Conservation (phyloP, 2,113 vertebrate species). For the Cynoglossus semilaevis region DNA sequence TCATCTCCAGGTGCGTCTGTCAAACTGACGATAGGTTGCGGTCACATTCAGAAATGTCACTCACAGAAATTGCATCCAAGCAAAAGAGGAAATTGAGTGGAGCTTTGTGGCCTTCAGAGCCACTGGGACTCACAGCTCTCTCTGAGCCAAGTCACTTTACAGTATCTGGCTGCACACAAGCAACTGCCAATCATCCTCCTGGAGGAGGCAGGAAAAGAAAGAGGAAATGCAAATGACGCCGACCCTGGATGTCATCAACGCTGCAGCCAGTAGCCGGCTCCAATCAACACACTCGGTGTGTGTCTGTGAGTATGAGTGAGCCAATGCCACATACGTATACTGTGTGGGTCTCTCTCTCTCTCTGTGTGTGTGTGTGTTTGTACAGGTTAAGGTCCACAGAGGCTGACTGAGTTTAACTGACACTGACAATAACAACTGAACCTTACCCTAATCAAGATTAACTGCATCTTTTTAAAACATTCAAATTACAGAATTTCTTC, state of each 20-base stretch:
- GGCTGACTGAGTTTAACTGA: no score
- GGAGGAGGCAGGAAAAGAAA: conserved; percentile 19
- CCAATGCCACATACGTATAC: no score
- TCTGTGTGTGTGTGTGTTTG: no score
- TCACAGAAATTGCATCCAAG: conserved; percentile 38
- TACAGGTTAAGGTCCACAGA: no score
- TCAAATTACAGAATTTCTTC: no score
- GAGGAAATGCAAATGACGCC: conserved; percentile 52
- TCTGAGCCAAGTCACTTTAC: conserved; percentile 31
- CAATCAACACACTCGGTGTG: no score
- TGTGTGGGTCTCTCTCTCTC: no score
- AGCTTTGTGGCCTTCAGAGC: conserved; percentile 23
- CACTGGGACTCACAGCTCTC: conserved; percentile 13
- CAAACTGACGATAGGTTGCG: conserved; percentile 13
- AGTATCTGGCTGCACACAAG: conserved; percentile 20
- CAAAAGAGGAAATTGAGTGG: conserved; percentile 56
- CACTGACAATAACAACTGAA: no score
- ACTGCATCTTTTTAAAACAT: no score
- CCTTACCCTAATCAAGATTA: no score
- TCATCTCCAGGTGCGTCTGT: conserved; percentile 15
- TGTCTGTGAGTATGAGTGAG: neutral
- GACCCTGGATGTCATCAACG: conserved; percentile 26
- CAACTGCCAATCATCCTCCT: conserved; percentile 54
- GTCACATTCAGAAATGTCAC: conserved; percentile 34
- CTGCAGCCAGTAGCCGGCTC: conserved; percentile 3